phyloP scores from a whole-genome alignment of 1,140 invertebrate genomes.

The Amphibalanus amphitrite region DNA sequence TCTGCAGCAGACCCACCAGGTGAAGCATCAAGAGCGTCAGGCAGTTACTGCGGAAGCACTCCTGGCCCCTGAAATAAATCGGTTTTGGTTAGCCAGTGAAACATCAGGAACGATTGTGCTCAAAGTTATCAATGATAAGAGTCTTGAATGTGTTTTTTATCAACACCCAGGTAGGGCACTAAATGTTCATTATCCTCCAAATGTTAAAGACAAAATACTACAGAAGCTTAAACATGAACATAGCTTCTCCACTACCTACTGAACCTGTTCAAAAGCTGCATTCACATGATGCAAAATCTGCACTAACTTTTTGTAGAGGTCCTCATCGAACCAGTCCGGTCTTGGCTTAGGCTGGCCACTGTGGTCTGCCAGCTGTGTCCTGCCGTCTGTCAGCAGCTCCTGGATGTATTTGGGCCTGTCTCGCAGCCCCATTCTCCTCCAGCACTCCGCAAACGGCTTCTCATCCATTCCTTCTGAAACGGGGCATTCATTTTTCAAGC shows the following conservation, averaged over 20 bases:
- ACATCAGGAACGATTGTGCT: too few relatives aligned
- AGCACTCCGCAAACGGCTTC: background rate
- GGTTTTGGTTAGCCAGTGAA: too few relatives aligned
- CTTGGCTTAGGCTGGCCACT: background rate
- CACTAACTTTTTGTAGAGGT: background rate
- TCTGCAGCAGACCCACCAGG: background rate
- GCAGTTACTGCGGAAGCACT: background rate
- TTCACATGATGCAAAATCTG: background rate
- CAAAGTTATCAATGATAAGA: too few relatives aligned
- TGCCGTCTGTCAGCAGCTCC: background rate
- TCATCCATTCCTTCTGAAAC: background rate
- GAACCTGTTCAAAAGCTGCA: too few relatives aligned
- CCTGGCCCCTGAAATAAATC: background rate
- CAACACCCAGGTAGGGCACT: too few relatives aligned
- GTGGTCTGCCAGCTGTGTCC: background rate
- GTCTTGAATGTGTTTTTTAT: too few relatives aligned
- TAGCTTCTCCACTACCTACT: too few relatives aligned
- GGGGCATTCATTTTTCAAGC: too few relatives aligned
- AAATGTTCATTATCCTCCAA: too few relatives aligned
- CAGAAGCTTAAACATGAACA: too few relatives aligned
- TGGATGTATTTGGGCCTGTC: background rate
- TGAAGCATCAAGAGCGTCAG: background rate
- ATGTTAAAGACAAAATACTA: too few relatives aligned
- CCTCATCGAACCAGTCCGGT: background rate
- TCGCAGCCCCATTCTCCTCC: background rate